Evolutionary conservation across 1,140 invertebrate genomes (phyloP), one percentile per base, ranked within the genome.

Genomic region (Archivesica marissinica): DNA sequence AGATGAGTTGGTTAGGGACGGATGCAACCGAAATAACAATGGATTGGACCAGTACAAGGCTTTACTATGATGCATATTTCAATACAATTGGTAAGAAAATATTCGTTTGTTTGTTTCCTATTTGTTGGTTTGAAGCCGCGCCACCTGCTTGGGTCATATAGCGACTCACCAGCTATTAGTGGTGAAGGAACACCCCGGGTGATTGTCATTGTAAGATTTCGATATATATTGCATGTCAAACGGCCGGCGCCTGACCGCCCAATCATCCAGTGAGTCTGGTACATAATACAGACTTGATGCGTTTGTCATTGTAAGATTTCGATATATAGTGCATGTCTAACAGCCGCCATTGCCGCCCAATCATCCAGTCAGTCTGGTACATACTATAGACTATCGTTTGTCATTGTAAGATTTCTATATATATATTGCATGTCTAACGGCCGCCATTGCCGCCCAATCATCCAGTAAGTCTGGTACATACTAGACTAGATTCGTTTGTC

Each of bases 11-110:
- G 6, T n/a, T 78, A 25, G 75, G 75, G 17, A 38, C n/a, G 15
- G n/a, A 64, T 9, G 25, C 44, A 0, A 64, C 33, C 0, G 50
- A 78, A 47, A 61, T 78, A 17, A 13, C 20, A 9, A 61, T 78
- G 35, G 52, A 61, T 56, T 78, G 75, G 75, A 41, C 75, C 25
- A 47, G 41, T 30, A 28, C 35, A 13, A 23, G 33, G 25, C n/a
- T 28, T 13, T 4, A 25, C 3, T 78, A 30, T 61, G 35, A 61
- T 44, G 39, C 20, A 38, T 17, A 59, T 3, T 64, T 78, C 15
- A 44, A 78, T 61, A 47, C 52, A 61, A 39, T 77, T 6, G 75
- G 75, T 78, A 78, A 64, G 6, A 25, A 9, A 23, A 11, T 9
- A 25, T 3, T 44, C 28, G 11, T 39, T 38, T 70, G 28, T 38